These are phyloP conservation scores for Oophaga pumilio DNA, from an alignment of 2,113 vertebrate genomes.

Conservation along the genomic window DNA sequence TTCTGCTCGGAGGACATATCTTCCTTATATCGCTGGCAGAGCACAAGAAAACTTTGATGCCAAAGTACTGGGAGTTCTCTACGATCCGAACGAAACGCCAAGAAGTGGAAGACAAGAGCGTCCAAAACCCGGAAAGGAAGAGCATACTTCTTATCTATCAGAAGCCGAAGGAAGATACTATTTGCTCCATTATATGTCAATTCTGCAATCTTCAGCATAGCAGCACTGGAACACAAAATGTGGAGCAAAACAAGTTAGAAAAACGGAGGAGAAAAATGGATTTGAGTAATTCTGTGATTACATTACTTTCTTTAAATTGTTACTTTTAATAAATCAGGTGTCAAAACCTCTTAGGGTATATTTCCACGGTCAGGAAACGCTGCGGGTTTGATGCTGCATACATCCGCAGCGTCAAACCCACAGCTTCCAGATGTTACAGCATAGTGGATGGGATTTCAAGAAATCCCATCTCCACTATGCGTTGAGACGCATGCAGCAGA, in stretches of 20 bases:
- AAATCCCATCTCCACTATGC: no score
- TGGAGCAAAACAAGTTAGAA: neutral
- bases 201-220: slow-evolving; percentile 95
- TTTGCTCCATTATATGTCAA: slow-evolving; percentile 96
- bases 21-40: slow-evolving; percentile 94
- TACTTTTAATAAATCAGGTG: no score
- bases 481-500: no score
- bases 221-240: slow-evolving; percentile 71
- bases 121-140: slow-evolving; percentile 97
- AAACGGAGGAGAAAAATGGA: neutral
- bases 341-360: no score
- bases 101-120: slow-evolving; percentile 93
- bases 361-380: no score
- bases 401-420: no score
- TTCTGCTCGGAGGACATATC: slow-evolving; percentile 93
- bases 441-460: no score
- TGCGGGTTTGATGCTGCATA: no score
- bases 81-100: slow-evolving; percentile 85
- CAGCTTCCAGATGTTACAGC: no score
- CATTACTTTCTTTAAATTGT: no score
- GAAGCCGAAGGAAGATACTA: slow-evolving; percentile 93
- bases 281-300: neutral
- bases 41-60: slow-evolving; percentile 92
- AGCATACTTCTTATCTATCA: slow-evolving; percentile 97
- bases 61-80: slow-evolving; percentile 91